phyloP scores from a whole-genome alignment of 2,113 vertebrate species.

The Perccottus glenii region DNA sequence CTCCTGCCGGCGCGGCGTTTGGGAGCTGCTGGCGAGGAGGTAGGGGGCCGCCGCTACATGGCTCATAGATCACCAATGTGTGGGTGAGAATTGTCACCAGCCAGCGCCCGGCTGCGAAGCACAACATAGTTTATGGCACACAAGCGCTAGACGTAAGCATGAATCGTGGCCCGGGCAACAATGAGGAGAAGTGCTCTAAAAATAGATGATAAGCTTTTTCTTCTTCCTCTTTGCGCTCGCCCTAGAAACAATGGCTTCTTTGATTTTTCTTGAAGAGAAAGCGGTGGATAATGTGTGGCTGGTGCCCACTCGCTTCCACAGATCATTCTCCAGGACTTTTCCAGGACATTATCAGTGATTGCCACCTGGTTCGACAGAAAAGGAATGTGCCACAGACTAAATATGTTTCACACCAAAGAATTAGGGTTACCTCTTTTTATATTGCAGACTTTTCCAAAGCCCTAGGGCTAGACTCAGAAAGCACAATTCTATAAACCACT shows the following conservation, averaged over 20 bases:
- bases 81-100: conserved; percentile 72
- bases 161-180: conserved; percentile 69
- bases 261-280: conserved; percentile 39
- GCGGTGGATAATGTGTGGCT: background rate
- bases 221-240: conserved; percentile 23
- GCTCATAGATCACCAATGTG: conserved; percentile 70
- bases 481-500: too few species aligned
- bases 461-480: too few species aligned
- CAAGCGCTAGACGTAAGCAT: conserved; percentile 50
- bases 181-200: conserved; percentile 67
- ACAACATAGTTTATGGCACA: conserved; percentile 66
- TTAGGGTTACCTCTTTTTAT: too few species aligned
- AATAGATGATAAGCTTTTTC: conserved; percentile 70
- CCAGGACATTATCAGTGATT: background rate
- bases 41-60: conserved; percentile 36
- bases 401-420: background rate
- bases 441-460: too few species aligned
- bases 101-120: conserved; percentile 55
- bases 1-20: background rate
- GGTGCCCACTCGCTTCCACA: background rate
- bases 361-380: background rate
- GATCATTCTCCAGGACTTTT: background rate
- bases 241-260: conserved; percentile 68
- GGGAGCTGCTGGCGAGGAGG: conserved; percentile 42
- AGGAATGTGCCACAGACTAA: background rate